Conservation (phyloP, 2,888 invertebrate species). For the Polydrusus tereticollis region DNA sequence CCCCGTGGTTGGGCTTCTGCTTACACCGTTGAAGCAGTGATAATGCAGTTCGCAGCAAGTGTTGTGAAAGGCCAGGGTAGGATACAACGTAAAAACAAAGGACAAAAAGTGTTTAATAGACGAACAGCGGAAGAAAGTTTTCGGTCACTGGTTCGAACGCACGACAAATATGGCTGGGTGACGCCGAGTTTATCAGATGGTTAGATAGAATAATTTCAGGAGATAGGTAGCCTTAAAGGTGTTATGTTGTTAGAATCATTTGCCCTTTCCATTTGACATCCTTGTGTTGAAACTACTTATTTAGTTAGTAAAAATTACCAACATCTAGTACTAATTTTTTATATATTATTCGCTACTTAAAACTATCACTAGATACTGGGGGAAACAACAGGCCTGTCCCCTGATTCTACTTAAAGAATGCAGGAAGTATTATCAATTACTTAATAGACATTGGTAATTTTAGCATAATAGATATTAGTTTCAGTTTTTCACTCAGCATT, state of each 20-base stretch:
- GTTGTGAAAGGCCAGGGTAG: slow-evolving; percentile 90
- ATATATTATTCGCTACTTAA: too few species aligned
- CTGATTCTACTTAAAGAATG: too few species aligned
- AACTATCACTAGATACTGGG: too few species aligned
- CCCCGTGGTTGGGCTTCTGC: slow-evolving; percentile 91
- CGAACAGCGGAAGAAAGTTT: slow-evolving; percentile 91
- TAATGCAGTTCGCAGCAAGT: slow-evolving; percentile 91
- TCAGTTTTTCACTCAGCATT: too few species aligned
- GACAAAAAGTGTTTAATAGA: slow-evolving; percentile 82
- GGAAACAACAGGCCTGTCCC: too few species aligned
- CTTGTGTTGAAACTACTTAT: not conserved
- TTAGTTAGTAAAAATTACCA: too few species aligned
- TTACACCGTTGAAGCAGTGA: slow-evolving; percentile 88
- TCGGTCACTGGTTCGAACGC: slow-evolving; percentile 88
- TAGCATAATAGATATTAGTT: too few species aligned
- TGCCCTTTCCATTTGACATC: not conserved
- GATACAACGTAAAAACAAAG: slow-evolving; percentile 82
- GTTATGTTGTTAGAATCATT: not conserved
- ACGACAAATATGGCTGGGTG: slow-evolving; percentile 93
- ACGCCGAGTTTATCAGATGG: slow-evolving; percentile 89
- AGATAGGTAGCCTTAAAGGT: not conserved
- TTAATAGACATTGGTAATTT: too few species aligned
- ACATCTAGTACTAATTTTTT: too few species aligned
- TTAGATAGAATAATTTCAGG: slow-evolving; percentile 66
- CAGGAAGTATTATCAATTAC: too few species aligned